Evolutionary conservation across 1,140 invertebrate species (phyloP).

Genomic region (Diabrotica undecimpunctata): DNA sequence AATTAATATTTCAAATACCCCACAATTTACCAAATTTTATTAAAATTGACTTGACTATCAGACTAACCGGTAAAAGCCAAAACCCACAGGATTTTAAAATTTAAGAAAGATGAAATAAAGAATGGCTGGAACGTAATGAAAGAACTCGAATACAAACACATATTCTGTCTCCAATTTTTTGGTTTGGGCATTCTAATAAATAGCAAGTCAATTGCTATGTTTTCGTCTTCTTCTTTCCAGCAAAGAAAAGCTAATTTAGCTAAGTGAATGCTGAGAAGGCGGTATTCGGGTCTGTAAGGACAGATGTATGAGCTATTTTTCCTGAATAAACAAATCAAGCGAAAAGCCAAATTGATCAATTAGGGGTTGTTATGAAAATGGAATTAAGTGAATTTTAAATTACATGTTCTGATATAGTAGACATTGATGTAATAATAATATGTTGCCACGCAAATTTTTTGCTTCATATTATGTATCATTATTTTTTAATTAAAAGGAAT

Average conservation of each 20-base stretch:
- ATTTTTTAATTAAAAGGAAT: no score
- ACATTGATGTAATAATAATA: no score
- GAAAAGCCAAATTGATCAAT: not conserved
- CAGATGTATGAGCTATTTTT: not conserved
- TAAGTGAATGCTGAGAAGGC: conserved; percentile 15
- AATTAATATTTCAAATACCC: no score
- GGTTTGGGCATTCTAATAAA: conserved; percentile 13
- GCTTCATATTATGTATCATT: no score
- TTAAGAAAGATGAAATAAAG: not conserved
- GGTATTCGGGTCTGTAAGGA: not conserved
- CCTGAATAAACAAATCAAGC: not conserved
- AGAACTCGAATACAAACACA: conserved; percentile 4
- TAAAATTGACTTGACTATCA: no score
- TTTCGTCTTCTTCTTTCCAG: conserved; percentile 5
- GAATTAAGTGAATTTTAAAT: no score
- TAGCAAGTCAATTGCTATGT: conserved; percentile 19
- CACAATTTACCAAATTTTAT: no score
- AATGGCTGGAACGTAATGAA: not conserved
- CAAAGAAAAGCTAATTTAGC: conserved; percentile 17
- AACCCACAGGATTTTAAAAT: no score
- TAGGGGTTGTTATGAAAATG: not conserved
- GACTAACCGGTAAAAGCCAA: no score
- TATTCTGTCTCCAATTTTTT: conserved; percentile 13
- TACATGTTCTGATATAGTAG: no score
- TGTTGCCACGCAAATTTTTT: no score